Evolutionary conservation across 2,888 invertebrate species (phyloP).

Genomic region (Pyrochroa serraticornis): DNA sequence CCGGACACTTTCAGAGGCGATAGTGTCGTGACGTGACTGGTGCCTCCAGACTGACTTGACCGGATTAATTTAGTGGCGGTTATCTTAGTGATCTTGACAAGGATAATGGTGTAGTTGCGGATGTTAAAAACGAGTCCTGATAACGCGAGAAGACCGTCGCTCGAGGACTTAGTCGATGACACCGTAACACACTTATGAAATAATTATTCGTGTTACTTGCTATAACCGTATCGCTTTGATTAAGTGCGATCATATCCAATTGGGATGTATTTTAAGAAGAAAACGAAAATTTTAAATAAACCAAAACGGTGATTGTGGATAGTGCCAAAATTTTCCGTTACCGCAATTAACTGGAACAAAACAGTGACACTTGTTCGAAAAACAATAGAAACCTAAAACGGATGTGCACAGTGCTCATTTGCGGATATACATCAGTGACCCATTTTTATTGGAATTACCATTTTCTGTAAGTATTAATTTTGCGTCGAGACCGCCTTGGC

Average conservation of each 20-base stretch:
- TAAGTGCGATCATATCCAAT: conserved; percentile 6
- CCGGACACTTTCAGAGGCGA: too few relatives aligned
- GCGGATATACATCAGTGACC: conserved; percentile 52
- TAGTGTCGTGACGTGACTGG: too few relatives aligned
- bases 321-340: not conserved
- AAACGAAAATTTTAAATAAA: conserved; percentile 39
- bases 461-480: conserved; percentile 35
- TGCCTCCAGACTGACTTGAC: too few relatives aligned
- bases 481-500: conserved; percentile 16
- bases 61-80: not conserved
- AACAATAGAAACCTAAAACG: conserved; percentile 45
- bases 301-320: conserved; percentile 43
- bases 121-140: not conserved
- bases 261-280: conserved; percentile 47
- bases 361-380: conserved; percentile 41
- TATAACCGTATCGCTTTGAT: conserved; percentile 13
- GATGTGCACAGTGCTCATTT: conserved; percentile 48
- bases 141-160: conserved; percentile 17
- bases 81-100: not conserved
- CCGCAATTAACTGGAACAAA: conserved; percentile 31
- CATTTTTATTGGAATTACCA: conserved; percentile 38
- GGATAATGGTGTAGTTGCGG: not conserved
- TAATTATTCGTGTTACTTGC: conserved; percentile 28
- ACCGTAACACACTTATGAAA: conserved; percentile 49
- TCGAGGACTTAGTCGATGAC: conserved; percentile 40